A percentile compares a stretch with the other conserved stretches of the same genome.
Evolutionary conservation across 2,113 vertebrate genomes (phyloP).

Genomic region (Coregonus clupeaformis): DNA sequence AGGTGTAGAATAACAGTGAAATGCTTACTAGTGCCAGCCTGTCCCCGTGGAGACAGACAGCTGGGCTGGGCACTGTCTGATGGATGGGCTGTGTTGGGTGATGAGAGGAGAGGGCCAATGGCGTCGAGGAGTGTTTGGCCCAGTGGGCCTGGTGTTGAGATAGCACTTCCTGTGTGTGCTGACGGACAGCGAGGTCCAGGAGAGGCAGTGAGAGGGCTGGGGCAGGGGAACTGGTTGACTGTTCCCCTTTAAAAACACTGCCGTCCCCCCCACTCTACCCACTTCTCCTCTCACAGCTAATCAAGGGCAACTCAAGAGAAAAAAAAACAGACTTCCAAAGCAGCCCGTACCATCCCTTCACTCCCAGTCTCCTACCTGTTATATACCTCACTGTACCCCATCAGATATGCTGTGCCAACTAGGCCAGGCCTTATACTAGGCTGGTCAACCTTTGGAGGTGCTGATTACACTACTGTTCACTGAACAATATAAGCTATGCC

Average conservation of each 20-base stretch:
- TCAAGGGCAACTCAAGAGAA: conserved; percentile 48
- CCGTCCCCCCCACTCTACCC: background rate
- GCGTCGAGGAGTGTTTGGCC: conserved; percentile 68
- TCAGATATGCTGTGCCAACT: too few relatives aligned
- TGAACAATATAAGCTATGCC: too few relatives aligned
- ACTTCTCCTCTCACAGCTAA: conserved; percentile 48
- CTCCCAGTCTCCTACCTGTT: background rate
- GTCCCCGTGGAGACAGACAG: conserved; percentile 53
- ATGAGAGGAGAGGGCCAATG: conserved; percentile 56
- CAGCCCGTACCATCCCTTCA: background rate
- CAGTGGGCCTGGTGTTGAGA: conserved; percentile 58
- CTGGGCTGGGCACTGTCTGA: conserved; percentile 64
- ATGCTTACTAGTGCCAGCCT: conserved; percentile 36
- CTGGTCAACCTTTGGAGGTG: too few relatives aligned
- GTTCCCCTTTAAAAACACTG: conserved; percentile 13
- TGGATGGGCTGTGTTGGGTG: conserved; percentile 59
- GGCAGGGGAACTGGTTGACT: conserved; percentile 32
- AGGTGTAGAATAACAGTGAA: too few relatives aligned
- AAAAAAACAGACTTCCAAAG: conserved; percentile 32
- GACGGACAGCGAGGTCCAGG: conserved; percentile 59
- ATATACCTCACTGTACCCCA: too few relatives aligned
- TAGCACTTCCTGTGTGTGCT: conserved; percentile 71
- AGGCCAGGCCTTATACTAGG: too few relatives aligned
- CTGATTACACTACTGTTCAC: too few relatives aligned
- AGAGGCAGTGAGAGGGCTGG: conserved; percentile 45